A percentile compares a stretch with the other conserved stretches of the same genome.
Conservation (phyloP, 2,797 vertebrate genomes). For the Pseudochirops corinnae region DNA sequence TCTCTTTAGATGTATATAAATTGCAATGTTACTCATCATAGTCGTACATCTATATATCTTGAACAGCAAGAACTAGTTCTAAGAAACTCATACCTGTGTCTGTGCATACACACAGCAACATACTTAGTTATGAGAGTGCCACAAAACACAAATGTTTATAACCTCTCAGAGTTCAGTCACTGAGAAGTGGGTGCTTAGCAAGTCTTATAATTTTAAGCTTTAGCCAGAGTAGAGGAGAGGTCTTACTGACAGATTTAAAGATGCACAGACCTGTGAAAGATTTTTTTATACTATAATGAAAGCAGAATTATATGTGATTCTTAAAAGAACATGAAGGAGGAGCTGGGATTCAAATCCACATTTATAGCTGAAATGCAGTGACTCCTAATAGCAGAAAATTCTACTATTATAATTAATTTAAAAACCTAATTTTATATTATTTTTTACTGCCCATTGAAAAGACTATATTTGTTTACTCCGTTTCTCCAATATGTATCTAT, state of each 20-base stretch:
- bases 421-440: neutral
- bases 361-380: neutral
- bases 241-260: slow-evolving; percentile 14
- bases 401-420: neutral
- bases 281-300: neutral
- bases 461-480: neutral
- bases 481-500: slow-evolving; percentile 2
- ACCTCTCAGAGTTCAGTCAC: neutral
- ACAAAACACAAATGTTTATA: slow-evolving; percentile 28
- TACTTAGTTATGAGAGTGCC: neutral
- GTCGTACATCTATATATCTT: neutral
- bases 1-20: slow-evolving; percentile 45
- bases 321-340: neutral
- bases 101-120: neutral
- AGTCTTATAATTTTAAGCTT: slow-evolving; percentile 14
- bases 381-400: neutral
- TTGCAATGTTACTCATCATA: neutral
- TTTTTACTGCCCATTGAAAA: slow-evolving; percentile 29
- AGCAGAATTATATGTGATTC: neutral
- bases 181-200: slow-evolving; percentile 33
- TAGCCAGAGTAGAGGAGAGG: neutral
- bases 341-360: no score
- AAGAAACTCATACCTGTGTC: slow-evolving; percentile 20
- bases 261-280: neutral
- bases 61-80: neutral